These are phyloP conservation scores for Pentamera pediparva DNA, from an alignment of 53 echinoderm and acorn worm genomes.

Conservation along the genomic window DNA sequence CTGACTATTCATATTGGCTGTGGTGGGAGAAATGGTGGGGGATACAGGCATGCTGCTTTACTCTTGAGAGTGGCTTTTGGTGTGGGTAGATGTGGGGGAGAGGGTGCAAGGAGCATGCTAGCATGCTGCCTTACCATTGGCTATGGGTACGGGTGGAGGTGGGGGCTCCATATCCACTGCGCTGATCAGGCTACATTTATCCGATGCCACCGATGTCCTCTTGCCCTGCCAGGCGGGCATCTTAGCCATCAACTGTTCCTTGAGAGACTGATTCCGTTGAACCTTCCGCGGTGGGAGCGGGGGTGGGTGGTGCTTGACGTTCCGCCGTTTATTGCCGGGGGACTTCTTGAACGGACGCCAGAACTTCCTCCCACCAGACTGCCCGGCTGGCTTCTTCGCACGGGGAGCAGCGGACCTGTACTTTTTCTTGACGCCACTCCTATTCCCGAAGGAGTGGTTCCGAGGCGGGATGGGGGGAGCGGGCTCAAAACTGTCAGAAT, in stretches of 20 bases:
- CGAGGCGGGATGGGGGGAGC: conserved; percentile 80
- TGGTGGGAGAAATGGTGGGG: too few relatives aligned
- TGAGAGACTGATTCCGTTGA: neutral
- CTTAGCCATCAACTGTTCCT: conserved; percentile 18
- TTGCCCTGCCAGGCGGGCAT: conserved; percentile 15
- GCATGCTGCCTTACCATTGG: conserved; percentile 9
- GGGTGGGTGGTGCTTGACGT: conserved; percentile 38
- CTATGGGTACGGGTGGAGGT: neutral
- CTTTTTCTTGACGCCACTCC: conserved; percentile 4
- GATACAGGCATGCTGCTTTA: too few relatives aligned
- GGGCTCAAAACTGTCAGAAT: conserved; percentile 1
- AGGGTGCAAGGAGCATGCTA: too few relatives aligned
- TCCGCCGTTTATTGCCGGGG: neutral
- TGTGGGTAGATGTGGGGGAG: neutral
- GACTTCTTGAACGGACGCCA: conserved; percentile 60
- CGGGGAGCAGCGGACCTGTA: neutral
- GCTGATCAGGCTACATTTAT: neutral
- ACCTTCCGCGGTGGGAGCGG: conserved; percentile 52
- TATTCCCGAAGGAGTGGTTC: conserved; percentile 47
- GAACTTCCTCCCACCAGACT: conserved; percentile 27
- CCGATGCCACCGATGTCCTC: neutral
- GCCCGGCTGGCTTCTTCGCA: conserved; percentile 32
- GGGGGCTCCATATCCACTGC: conserved; percentile 6
- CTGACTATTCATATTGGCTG: too few relatives aligned
- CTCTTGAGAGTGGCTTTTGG: too few relatives aligned